Evolutionary conservation across 2,888 invertebrate species (phyloP).

Genomic region (Oasisia sp.): DNA sequence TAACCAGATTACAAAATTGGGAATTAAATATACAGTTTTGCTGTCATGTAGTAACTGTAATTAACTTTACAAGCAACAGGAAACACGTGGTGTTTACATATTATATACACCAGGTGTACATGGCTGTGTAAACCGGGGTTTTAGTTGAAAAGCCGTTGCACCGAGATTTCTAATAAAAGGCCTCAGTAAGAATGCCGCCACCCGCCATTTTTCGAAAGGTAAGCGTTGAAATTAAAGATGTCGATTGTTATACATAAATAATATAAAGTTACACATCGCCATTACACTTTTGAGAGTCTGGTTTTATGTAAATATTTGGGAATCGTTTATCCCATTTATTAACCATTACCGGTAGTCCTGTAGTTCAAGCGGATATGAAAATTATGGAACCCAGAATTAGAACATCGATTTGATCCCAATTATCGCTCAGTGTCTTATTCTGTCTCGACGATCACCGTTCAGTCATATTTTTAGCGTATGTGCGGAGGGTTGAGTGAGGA

Average conservation of each 20-base stretch:
- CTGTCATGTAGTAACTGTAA: not conserved
- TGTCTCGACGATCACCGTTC: not conserved
- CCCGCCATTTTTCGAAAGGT: slow-evolving; percentile 17
- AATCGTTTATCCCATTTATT: not conserved
- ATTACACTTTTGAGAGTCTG: not conserved
- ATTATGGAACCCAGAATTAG: not conserved
- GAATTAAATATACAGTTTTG: slow-evolving; percentile 1
- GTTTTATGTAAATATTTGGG: not conserved
- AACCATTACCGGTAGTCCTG: not conserved
- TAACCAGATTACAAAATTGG: not conserved
- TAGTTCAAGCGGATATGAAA: not conserved
- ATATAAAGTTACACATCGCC: not conserved
- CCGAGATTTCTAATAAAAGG: slow-evolving; percentile 14
- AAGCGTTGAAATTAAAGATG: not conserved
- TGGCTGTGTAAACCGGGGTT: not conserved
- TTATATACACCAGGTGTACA: not conserved
- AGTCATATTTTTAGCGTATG: not conserved
- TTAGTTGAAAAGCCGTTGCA: not conserved
- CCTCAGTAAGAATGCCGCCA: not conserved
- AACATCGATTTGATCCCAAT: not conserved
- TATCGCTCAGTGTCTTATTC: not conserved
- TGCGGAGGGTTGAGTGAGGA: not conserved
- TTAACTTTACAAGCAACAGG: not conserved
- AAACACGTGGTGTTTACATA: not conserved
- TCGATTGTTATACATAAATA: not conserved